phyloP scores from a whole-genome alignment of 1,140 invertebrate species.

The Xylocopa sonorina region DNA sequence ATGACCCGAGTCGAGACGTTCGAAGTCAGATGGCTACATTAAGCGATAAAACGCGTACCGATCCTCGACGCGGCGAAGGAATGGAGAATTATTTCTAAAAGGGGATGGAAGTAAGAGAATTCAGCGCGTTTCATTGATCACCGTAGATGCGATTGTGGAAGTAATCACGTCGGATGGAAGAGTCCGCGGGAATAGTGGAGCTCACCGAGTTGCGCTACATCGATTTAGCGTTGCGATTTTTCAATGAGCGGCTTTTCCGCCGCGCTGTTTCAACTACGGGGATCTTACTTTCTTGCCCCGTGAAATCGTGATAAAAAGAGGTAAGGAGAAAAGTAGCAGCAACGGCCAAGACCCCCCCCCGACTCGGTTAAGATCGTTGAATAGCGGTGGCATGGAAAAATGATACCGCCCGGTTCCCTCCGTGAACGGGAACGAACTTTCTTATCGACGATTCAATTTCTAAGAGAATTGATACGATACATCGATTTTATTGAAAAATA shows the following conservation, averaged over 20 bases:
- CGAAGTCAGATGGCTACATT: no score
- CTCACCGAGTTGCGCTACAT: not conserved
- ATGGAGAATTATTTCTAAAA: no score
- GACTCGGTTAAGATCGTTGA: not conserved
- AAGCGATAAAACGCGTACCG: no score
- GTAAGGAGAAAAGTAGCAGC: no score
- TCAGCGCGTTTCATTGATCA: not conserved
- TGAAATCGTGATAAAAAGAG: no score
- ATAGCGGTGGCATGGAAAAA: not conserved
- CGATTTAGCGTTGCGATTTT: not conserved
- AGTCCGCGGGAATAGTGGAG: not conserved
- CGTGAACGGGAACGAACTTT: not conserved
- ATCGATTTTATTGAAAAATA: slow-evolving; percentile 30
- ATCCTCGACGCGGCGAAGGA: no score
- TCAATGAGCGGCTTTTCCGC: not conserved
- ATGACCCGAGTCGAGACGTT: not conserved
- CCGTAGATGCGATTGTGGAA: not conserved
- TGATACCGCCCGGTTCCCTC: not conserved
- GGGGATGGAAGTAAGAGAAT: not conserved
- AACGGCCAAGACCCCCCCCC: not conserved
- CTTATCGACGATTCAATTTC: slow-evolving; percentile 4
- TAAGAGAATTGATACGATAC: slow-evolving; percentile 6
- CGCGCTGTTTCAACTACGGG: not conserved
- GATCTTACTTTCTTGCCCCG: not conserved
- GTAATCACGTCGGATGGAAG: not conserved